phyloP scores from a whole-genome alignment of 2,797 vertebrate species.

The Odontamblyopus lacepedii region DNA sequence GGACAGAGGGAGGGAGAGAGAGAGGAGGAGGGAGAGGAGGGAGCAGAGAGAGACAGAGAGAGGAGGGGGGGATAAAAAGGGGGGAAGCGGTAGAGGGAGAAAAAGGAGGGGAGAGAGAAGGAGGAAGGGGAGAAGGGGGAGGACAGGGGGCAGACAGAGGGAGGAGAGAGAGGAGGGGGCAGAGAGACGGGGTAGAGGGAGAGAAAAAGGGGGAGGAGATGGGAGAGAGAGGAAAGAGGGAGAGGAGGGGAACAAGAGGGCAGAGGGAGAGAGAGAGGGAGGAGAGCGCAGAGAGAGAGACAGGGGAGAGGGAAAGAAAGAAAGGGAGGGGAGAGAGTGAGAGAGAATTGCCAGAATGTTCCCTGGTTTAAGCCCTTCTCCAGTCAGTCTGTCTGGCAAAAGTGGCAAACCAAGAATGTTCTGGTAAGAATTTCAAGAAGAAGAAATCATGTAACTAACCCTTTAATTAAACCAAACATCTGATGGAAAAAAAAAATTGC shows the following conservation, averaged over 20 bases:
- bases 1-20: neutral
- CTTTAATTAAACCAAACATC: neutral
- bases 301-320: neutral
- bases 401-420: conserved; percentile 14
- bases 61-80: neutral
- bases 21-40: no score
- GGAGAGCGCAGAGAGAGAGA: neutral
- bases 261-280: neutral
- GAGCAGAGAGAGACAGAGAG: no score
- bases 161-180: neutral
- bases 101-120: neutral
- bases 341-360: conserved; percentile 29
- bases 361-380: conserved; percentile 11
- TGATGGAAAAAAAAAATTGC: neutral
- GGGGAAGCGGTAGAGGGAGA: no score
- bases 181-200: neutral
- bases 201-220: neutral
- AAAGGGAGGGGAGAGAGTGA: neutral
- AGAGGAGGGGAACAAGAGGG: neutral
- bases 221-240: neutral
- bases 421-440: neutral
- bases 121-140: neutral
- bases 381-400: conserved; percentile 7
- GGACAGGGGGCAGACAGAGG: neutral
- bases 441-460: no score